These are phyloP conservation scores for Drosophila virilis DNA, from an alignment of 1,140 invertebrate species.

Conservation along the genomic window DNA sequence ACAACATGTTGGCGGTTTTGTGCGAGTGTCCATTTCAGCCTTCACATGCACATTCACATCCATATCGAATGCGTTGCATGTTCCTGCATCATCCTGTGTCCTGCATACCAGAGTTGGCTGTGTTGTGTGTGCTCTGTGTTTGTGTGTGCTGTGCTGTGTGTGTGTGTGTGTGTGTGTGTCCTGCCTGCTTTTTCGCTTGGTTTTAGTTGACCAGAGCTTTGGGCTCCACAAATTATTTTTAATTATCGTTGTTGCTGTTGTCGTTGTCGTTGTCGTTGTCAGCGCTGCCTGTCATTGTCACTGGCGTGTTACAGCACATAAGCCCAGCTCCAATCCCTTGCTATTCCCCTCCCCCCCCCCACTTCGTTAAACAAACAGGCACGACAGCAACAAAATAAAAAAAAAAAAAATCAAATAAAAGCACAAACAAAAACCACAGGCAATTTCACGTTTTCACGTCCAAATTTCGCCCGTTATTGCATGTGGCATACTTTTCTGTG, in stretches of 20 bases:
- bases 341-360: not conserved
- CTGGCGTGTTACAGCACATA: conserved; percentile 52
- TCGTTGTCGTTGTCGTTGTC: conserved; percentile 41
- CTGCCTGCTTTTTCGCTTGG: conserved; percentile 23
- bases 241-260: conserved; percentile 72
- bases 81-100: conserved; percentile 44
- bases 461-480: conserved; percentile 47
- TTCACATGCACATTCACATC: conserved; percentile 9
- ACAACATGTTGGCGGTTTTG: conserved; percentile 61
- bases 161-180: conserved; percentile 10
- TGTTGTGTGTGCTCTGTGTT: conserved; percentile 17
- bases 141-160: conserved; percentile 19
- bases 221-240: conserved; percentile 72
- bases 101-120: conserved; percentile 33
- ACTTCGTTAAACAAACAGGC: not conserved
- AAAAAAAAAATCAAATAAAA: conserved; percentile 4
- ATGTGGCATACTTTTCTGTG: conserved; percentile 47
- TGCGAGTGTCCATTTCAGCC: conserved; percentile 20
- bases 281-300: conserved; percentile 59
- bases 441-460: conserved; percentile 46
- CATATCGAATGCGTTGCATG: conserved; percentile 54
- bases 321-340: conserved; percentile 3
- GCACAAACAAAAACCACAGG: conserved; percentile 44
- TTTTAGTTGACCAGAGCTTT: conserved; percentile 44
- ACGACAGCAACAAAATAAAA: not conserved